Evolutionary conservation across 1,140 invertebrate species (phyloP).

Genomic region (Drosophila takahashii): DNA sequence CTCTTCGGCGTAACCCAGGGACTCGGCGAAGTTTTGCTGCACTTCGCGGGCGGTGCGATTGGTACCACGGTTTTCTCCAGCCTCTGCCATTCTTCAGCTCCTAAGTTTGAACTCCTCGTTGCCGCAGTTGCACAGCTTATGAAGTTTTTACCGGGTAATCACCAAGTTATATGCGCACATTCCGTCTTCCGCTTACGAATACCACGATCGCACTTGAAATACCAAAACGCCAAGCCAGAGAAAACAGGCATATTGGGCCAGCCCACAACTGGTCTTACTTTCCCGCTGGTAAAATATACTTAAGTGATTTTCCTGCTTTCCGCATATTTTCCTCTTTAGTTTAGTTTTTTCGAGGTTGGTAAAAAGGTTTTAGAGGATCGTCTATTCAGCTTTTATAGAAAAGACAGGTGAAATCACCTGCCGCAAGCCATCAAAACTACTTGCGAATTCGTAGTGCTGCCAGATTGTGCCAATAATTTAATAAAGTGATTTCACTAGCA

Average conservation of each 20-base stretch:
- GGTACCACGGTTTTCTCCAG: neutral
- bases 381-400: neutral
- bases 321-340: too few relatives aligned
- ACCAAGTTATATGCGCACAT: constrained; percentile 11
- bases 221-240: constrained; percentile 9
- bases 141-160: constrained; percentile 1
- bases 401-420: neutral
- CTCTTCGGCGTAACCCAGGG: constrained; percentile 44
- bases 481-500: neutral
- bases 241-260: neutral
- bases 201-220: constrained; percentile 12
- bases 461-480: neutral
- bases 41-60: constrained; percentile 44
- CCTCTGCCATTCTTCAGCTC: constrained; percentile 9
- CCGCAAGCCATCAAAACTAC: neutral
- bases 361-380: neutral
- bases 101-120: neutral
- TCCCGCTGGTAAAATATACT: too few relatives aligned
- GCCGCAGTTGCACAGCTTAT: neutral
- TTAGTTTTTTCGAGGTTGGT: neutral
- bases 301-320: too few relatives aligned
- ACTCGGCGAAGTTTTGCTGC: constrained; percentile 64
- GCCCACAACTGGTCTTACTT: neutral
- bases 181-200: too few relatives aligned
- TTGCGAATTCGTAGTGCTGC: neutral